These are phyloP conservation scores for Eulemur mongoz DNA, from an alignment of 2,797 vertebrate species.

Conservation along the genomic window DNA sequence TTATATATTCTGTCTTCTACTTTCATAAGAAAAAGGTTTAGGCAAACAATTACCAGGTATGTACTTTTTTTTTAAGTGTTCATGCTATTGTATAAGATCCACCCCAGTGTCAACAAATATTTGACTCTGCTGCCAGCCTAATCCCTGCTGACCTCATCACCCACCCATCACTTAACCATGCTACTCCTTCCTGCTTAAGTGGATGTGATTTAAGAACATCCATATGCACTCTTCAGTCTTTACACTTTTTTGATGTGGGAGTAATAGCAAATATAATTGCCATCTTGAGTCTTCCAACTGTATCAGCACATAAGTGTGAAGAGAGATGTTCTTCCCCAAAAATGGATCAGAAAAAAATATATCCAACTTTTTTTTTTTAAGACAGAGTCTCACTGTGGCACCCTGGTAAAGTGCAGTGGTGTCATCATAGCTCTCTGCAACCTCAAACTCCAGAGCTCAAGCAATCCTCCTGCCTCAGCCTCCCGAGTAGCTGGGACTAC, in stretches of 20 bases:
- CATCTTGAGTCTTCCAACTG: not conserved
- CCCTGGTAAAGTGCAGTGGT: no score
- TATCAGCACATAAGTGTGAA: not conserved
- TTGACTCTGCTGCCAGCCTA: not conserved
- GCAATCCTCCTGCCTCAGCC: no score
- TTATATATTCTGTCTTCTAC: not conserved
- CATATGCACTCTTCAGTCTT: not conserved
- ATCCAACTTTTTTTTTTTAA: not conserved
- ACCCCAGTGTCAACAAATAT: not conserved
- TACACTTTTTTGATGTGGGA: not conserved
- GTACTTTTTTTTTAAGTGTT: not conserved
- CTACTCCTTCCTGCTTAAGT: not conserved
- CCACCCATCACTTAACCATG: not conserved
- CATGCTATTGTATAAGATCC: not conserved
- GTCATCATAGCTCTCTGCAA: no score
- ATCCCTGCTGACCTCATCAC: not conserved
- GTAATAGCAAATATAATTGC: not conserved
- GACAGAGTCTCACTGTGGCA: no score
- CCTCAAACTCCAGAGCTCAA: no score
- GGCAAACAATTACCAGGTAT: not conserved
- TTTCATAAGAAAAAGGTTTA: not conserved
- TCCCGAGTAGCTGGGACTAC: no score
- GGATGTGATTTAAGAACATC: not conserved
- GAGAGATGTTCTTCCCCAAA: not conserved
- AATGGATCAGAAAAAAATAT: not conserved